These are phyloP conservation scores for Aproaerema taeniolella DNA, from an alignment of 2,888 invertebrate genomes.

Conservation along the genomic window DNA sequence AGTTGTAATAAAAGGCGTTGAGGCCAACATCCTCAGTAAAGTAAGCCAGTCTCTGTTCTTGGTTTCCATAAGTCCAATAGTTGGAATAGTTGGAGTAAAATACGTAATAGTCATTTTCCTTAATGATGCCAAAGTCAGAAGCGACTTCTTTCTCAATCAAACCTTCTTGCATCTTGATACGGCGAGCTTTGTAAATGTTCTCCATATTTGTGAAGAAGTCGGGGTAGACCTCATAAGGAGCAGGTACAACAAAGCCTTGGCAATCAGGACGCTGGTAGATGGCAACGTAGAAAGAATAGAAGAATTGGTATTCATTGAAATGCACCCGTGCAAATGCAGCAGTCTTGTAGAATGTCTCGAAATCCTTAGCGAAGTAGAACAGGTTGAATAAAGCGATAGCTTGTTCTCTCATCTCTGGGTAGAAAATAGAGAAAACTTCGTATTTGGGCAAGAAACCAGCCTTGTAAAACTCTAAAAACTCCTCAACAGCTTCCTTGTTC, in stretches of 20 bases:
- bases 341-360: conserved; percentile 76
- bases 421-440: conserved; percentile 70
- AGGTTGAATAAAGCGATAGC: conserved; percentile 73
- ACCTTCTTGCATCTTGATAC: conserved; percentile 57
- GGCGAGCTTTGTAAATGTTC: conserved; percentile 65
- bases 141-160: conserved; percentile 39
- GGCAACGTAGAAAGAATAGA: conserved; percentile 79
- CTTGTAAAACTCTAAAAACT: conserved; percentile 55
- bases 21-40: conserved; percentile 84
- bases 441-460: conserved; percentile 65
- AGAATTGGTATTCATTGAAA: conserved; percentile 79
- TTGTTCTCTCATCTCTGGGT: conserved; percentile 59
- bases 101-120: conserved; percentile 55
- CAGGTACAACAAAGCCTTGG: conserved; percentile 77
- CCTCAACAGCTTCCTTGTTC: conserved; percentile 59
- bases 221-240: conserved; percentile 82
- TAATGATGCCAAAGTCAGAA: conserved; percentile 50
- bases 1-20: conserved; percentile 81
- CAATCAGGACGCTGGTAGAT: conserved; percentile 77
- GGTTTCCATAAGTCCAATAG: conserved; percentile 62
- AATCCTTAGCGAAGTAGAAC: conserved; percentile 78
- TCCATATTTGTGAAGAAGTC: conserved; percentile 76
- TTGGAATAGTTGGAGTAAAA: conserved; percentile 79
- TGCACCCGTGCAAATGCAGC: conserved; percentile 75
- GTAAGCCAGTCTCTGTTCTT: conserved; percentile 79